Percentiles rank a stretch among this genome's conserved stretches.
phyloP scores from a whole-genome alignment of 37 sponge, comb jelly and placozoan species.

The Crambe crambe region DNA sequence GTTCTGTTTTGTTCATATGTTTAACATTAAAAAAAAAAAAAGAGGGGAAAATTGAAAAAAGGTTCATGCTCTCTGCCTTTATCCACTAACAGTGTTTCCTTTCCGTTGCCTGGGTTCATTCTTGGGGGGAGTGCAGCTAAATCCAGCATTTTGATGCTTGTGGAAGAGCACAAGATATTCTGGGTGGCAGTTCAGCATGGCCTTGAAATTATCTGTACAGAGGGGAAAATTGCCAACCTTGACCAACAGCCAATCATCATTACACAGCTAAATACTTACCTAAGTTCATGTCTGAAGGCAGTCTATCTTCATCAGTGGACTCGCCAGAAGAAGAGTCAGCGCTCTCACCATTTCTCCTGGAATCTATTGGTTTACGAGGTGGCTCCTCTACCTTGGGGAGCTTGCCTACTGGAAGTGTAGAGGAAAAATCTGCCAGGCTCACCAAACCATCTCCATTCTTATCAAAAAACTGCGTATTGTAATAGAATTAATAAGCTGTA shows the following conservation, averaged over 20 bases:
- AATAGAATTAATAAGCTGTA: not conserved
- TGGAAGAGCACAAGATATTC: slow-evolving; percentile 22
- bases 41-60: too few relatives aligned
- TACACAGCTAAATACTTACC: too few relatives aligned
- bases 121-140: too few relatives aligned
- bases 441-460: slow-evolving; percentile 12
- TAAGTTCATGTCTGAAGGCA: too few relatives aligned
- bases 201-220: slow-evolving; percentile 24
- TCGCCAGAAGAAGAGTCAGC: not conserved
- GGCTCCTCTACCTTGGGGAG: too few relatives aligned
- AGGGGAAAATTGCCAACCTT: not conserved
- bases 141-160: too few relatives aligned
- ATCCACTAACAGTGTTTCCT: too few relatives aligned
- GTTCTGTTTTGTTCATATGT: too few relatives aligned
- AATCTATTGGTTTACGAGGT: too few relatives aligned
- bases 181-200: not conserved
- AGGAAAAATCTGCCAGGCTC: not conserved
- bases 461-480: slow-evolving; percentile 14
- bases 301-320: slow-evolving; percentile 9
- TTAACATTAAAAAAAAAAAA: too few relatives aligned
- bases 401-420: not conserved
- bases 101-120: too few relatives aligned
- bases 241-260: not conserved
- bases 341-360: not conserved
- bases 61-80: too few relatives aligned